Percentiles rank a stretch among this genome's conserved stretches.
phyloP scores from a whole-genome alignment of 2,113 vertebrate genomes.

The Lepisosteus osseus region DNA sequence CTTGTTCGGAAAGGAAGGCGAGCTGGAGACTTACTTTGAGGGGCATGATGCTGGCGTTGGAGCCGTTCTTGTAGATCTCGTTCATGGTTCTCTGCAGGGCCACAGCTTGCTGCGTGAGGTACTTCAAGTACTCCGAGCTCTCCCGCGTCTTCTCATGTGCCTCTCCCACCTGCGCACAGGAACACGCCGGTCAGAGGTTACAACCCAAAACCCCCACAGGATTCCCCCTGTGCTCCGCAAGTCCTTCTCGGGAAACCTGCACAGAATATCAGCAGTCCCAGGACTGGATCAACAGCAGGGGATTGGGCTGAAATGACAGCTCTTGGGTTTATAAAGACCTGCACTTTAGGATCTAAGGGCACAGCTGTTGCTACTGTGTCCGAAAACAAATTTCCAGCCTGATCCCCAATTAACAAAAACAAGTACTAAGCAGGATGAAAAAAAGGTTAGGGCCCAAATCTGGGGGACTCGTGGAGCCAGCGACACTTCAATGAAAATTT shows the following conservation, averaged over 20 bases:
- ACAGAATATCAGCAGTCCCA: background rate
- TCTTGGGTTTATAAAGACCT: too few relatives aligned
- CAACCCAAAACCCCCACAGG: background rate
- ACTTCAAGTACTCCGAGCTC: slow-evolving; percentile 96
- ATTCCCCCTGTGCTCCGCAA: background rate
- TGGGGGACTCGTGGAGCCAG: too few relatives aligned
- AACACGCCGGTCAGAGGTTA: background rate
- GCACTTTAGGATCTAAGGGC: too few relatives aligned
- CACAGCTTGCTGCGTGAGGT: slow-evolving; percentile 95
- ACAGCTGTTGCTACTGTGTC: too few relatives aligned
- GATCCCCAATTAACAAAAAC: too few relatives aligned
- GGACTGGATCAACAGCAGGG: too few relatives aligned
- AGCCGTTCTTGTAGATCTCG: slow-evolving; percentile 96
- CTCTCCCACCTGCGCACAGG: slow-evolving; percentile 79
- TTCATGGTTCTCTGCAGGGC: slow-evolving; percentile 98
- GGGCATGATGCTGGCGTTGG: slow-evolving; percentile 90
- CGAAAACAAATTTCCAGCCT: too few relatives aligned
- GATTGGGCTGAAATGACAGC: too few relatives aligned
- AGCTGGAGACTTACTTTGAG: slow-evolving; percentile 74
- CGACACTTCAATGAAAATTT: too few relatives aligned
- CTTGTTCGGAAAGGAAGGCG: background rate
- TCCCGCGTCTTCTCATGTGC: slow-evolving; percentile 96
- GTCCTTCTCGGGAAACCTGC: background rate
- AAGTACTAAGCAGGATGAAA: too few relatives aligned
- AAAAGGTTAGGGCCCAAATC: too few relatives aligned